These are phyloP conservation scores for Oncorhynchus nerka DNA, from an alignment of 2,113 vertebrate genomes.

Conservation along the genomic window DNA sequence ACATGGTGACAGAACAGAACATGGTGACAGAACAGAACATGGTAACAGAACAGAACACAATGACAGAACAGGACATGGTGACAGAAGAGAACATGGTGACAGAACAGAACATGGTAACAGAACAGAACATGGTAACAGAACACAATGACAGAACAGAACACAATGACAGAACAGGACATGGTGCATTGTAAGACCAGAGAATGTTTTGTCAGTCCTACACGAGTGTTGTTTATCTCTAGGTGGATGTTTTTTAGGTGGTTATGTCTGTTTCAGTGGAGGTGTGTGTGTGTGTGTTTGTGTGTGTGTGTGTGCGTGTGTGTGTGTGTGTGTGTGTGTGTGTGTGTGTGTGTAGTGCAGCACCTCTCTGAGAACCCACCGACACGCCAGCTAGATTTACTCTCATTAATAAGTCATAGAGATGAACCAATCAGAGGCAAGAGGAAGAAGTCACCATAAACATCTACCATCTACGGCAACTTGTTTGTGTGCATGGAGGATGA, in stretches of 20 bases:
- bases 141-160: too few relatives aligned
- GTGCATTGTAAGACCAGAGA: slow-evolving; percentile 8
- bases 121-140: too few relatives aligned
- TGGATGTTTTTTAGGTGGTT: slow-evolving; percentile 1
- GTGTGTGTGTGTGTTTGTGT: too few relatives aligned
- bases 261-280: neutral
- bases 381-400: slow-evolving; percentile 59
- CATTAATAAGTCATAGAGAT: slow-evolving; percentile 73
- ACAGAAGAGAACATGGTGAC: too few relatives aligned
- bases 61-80: neutral
- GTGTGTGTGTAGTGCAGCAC: too few relatives aligned
- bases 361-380: too few relatives aligned
- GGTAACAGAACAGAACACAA: too few relatives aligned
- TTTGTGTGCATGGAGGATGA: slow-evolving; percentile 33
- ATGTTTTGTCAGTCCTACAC: neutral
- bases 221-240: neutral
- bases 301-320: neutral
- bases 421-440: slow-evolving; percentile 62
- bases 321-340: neutral
- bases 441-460: slow-evolving; percentile 63
- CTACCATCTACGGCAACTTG: slow-evolving; percentile 41
- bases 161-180: too few relatives aligned
- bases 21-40: neutral
- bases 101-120: too few relatives aligned
- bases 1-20: slow-evolving; percentile 11